These are phyloP conservation scores for Nymphalis polychloros DNA, from an alignment of 2,888 invertebrate species.

Conservation along the genomic window DNA sequence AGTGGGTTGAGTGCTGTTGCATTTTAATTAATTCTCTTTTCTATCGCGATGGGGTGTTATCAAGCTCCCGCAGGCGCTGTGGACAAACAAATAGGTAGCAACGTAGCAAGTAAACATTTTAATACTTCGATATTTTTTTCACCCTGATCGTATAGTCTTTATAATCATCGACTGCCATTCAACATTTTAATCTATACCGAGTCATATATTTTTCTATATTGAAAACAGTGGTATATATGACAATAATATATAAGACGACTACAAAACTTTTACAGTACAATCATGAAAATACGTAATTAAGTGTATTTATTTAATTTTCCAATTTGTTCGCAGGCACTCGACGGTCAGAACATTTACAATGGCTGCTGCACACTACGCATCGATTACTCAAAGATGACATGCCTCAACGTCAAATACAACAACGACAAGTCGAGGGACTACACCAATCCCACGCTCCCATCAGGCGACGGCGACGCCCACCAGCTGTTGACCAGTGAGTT, in stretches of 20 bases:
- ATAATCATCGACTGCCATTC: constrained; percentile 16
- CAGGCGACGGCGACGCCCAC: constrained; percentile 89
- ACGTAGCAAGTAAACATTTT: constrained; percentile 65
- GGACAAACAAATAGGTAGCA: constrained; percentile 68
- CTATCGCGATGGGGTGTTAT: constrained; percentile 78
- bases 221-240: no score
- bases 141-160: constrained; percentile 18
- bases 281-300: no score
- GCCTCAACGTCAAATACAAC: constrained; percentile 99
- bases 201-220: background rate
- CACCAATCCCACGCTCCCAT: constrained; percentile 98
- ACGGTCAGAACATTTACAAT: constrained; percentile 99
- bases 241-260: no score
- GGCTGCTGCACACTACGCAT: constrained; percentile 99
- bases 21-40: constrained; percentile 81
- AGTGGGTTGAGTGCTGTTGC: constrained; percentile 77
- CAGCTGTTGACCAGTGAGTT: constrained; percentile 86
- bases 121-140: constrained; percentile 61
- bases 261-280: no score
- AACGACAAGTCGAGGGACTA: constrained; percentile 99
- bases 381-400: constrained; percentile 99
- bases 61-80: constrained; percentile 71
- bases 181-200: background rate
- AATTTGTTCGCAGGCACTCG: constrained; percentile 87
- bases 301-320: constrained; percentile 15